Conservation (phyloP, 2,797 vertebrate genomes). For the Ficedula albicollis region DNA sequence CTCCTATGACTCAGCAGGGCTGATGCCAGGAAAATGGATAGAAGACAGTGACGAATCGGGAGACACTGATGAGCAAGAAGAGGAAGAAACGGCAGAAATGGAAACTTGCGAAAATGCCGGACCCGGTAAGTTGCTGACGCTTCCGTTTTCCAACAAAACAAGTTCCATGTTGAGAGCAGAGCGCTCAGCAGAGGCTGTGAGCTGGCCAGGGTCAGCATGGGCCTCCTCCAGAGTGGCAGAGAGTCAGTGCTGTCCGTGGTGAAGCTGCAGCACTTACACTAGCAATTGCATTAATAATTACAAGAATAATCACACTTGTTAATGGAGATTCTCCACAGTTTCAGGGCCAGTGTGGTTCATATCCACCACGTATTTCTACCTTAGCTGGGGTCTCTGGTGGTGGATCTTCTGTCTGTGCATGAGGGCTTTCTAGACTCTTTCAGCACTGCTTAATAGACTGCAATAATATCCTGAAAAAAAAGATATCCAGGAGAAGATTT, state of each 20-base stretch:
- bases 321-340: not conserved
- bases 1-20: conserved; percentile 91
- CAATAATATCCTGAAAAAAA: not conserved
- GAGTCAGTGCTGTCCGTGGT: not conserved
- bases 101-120: conserved; percentile 87
- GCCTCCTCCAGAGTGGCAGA: not conserved
- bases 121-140: conserved; percentile 69
- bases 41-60: conserved; percentile 83
- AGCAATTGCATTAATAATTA: too few species aligned
- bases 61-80: conserved; percentile 81
- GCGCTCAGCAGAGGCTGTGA: not conserved
- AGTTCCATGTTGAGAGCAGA: not conserved
- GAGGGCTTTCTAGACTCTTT: not conserved
- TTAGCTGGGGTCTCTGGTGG: not conserved
- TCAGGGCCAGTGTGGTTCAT: not conserved
- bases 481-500: not conserved
- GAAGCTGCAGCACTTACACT: not conserved
- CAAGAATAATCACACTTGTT: not conserved
- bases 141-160: not conserved
- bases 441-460: not conserved
- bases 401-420: not conserved
- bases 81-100: conserved; percentile 84
- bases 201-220: not conserved
- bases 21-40: conserved; percentile 95
- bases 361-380: not conserved